A percentile compares a stretch with the other conserved stretches of the same genome.
These are phyloP conservation scores for Gadopsis marmoratus DNA, from an alignment of 2,797 vertebrate species.

Conservation along the genomic window DNA sequence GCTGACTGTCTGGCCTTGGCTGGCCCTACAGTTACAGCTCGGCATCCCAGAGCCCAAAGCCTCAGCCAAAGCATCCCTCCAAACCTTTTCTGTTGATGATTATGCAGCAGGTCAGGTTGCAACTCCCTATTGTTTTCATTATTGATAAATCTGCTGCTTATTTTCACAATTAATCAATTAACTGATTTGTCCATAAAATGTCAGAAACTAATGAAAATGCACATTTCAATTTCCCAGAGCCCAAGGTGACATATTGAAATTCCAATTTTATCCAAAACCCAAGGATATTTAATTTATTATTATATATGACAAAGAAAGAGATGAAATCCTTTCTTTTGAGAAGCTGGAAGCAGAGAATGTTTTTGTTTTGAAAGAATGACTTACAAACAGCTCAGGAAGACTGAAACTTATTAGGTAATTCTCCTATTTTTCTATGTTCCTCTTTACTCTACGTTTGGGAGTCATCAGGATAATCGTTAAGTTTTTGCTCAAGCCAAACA, in stretches of 20 bases:
- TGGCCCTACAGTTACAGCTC: constrained; percentile 49
- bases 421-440: background rate
- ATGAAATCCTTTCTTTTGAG: background rate
- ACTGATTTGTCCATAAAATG: background rate
- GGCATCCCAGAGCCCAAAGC: constrained; percentile 30
- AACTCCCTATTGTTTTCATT: background rate
- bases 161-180: background rate
- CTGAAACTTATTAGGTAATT: background rate
- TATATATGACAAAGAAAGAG: background rate
- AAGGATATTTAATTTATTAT: background rate
- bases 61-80: constrained; percentile 5
- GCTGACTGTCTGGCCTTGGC: constrained; percentile 67
- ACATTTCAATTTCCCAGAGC: background rate
- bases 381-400: too few species aligned
- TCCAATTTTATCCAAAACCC: background rate
- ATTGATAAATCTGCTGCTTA: background rate
- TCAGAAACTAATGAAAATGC: background rate
- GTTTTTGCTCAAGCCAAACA: background rate
- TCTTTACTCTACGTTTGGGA: background rate
- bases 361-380: background rate
- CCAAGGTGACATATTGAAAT: background rate
- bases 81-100: constrained; percentile 1
- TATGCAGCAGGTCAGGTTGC: background rate
- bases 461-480: background rate
- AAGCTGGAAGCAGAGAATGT: background rate